Evolutionary conservation across 2,797 vertebrate genomes (phyloP), one percentile per base, ranked within the genome.

Genomic region (Phrynocephalus guinanensis): DNA sequence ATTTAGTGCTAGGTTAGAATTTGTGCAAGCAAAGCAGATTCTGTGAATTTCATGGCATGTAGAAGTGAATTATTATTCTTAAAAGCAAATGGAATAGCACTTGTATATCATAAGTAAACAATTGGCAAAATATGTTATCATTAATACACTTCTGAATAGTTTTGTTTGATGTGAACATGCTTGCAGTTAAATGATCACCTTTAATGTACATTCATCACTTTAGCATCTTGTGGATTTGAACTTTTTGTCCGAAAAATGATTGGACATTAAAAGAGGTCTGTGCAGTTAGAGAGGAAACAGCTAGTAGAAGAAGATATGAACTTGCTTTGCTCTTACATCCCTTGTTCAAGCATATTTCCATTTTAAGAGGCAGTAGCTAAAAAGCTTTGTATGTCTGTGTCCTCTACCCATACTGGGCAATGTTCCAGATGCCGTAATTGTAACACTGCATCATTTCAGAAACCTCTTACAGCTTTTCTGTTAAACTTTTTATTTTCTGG

Each of bases 291-390:
- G 48, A 26, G 24, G 66, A n/a, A 63, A 13, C 18, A 63, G 13
- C 6, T 83, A 80, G 60, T 30, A 79, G 26, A 60, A 66, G 75
- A 33, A 6, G 81, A 78, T 56, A 16, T 86, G 68, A 52, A 56
- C 9, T 67, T 86, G 30, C 1, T 84, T 60, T 70, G 63, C 85
- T 67, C 71, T 87, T 44, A 20, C 60, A 63, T 63, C 33, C 84
- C 22, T 87, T 0, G 0, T 66, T 28, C 72, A 73, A 28, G 48
- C 30, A 0, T 70, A 48, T 63, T 63, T 16, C 33, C 20, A 76
- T 76, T n/a, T 75, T 78, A 11, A 66, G 60, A 44, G 13, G 60
- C 79, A 66, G 79, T 38, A 22, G 30, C 24, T 20, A 80, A 24
- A 28, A 80, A 10, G 18, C 9, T 56, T 56, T 56, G 52, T 56